phyloP scores from a whole-genome alignment of 1,140 invertebrate genomes.

The Probaryconus sp. region DNA sequence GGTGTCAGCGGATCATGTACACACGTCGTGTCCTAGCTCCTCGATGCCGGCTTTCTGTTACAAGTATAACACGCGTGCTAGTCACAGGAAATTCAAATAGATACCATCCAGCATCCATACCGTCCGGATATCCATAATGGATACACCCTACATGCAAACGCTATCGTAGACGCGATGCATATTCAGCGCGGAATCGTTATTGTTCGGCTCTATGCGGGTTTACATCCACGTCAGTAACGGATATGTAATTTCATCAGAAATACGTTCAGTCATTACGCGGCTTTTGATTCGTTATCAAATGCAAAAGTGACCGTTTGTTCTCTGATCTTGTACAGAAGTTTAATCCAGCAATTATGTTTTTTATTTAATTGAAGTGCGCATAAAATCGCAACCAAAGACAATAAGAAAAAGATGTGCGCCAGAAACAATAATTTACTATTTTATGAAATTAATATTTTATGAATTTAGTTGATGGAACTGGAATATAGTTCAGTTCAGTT shows the following conservation, averaged over 20 bases:
- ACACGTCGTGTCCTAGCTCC: conserved; percentile 38
- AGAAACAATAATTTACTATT: too few species aligned
- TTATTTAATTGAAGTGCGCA: too few species aligned
- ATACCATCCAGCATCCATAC: conserved; percentile 54
- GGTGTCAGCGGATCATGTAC: conserved; percentile 52
- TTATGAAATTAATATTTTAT: too few species aligned
- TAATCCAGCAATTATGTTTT: too few species aligned
- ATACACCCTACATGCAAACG: conserved; percentile 67
- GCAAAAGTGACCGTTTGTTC: too few species aligned
- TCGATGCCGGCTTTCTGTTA: conserved; percentile 52
- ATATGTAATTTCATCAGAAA: conserved; percentile 60
- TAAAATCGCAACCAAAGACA: too few species aligned
- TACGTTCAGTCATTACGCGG: conserved; percentile 49
- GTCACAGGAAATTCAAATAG: conserved; percentile 58
- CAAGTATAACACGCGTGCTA: conserved; percentile 43
- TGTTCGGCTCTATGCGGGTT: conserved; percentile 64
- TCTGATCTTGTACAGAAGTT: too few species aligned
- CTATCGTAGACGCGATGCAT: conserved; percentile 70
- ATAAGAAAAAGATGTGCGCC: too few species aligned
- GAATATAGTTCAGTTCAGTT: too few species aligned
- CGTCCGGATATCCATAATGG: conserved; percentile 70
- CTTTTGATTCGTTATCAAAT: conserved; percentile 33
- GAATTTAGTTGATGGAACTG: too few species aligned
- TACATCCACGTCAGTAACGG: conserved; percentile 56
- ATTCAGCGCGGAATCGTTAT: conserved; percentile 71